These are phyloP conservation scores for Strigamia maritima DNA, from an alignment of 2,888 invertebrate species.

Conservation along the genomic window DNA sequence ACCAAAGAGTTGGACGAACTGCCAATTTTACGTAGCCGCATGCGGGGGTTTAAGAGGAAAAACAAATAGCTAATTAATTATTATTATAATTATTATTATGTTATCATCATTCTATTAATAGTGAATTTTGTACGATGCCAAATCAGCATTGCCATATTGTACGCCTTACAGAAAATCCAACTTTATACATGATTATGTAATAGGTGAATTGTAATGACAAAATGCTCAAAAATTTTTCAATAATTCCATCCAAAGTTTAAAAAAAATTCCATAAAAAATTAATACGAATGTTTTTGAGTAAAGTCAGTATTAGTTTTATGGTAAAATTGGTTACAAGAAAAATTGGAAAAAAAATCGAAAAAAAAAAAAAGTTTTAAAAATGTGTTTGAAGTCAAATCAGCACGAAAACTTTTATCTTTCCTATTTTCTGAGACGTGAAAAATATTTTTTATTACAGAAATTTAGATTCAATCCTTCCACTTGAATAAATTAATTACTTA, in stretches of 20 bases:
- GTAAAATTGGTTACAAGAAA: background rate
- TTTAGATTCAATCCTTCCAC: slow-evolving; percentile 23
- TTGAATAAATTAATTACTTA: background rate
- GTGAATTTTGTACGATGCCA: slow-evolving; percentile 23
- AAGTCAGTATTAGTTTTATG: slow-evolving; percentile 16
- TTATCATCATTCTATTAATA: slow-evolving; percentile 15
- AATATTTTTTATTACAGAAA: slow-evolving; percentile 11
- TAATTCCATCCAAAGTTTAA: slow-evolving; percentile 20
- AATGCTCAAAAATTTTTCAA: slow-evolving; percentile 18
- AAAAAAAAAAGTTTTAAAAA: background rate
- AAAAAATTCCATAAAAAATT: background rate
- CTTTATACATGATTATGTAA: slow-evolving; percentile 19
- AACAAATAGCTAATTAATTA: background rate
- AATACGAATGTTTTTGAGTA: background rate
- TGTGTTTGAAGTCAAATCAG: slow-evolving; percentile 10
- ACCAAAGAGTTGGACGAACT: slow-evolving; percentile 1
- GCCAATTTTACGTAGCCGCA: background rate
- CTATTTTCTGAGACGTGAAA: slow-evolving; percentile 23
- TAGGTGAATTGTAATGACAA: slow-evolving; percentile 18
- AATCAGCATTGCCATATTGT: slow-evolving; percentile 20
- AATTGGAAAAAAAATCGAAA: background rate
- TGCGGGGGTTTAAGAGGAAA: background rate
- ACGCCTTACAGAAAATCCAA: slow-evolving; percentile 23
- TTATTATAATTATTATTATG: background rate
- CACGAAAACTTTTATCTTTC: slow-evolving; percentile 14